Base-by-base conservation (phyloP, 2,888 invertebrate species). In the Lithosia quadra region DNA sequence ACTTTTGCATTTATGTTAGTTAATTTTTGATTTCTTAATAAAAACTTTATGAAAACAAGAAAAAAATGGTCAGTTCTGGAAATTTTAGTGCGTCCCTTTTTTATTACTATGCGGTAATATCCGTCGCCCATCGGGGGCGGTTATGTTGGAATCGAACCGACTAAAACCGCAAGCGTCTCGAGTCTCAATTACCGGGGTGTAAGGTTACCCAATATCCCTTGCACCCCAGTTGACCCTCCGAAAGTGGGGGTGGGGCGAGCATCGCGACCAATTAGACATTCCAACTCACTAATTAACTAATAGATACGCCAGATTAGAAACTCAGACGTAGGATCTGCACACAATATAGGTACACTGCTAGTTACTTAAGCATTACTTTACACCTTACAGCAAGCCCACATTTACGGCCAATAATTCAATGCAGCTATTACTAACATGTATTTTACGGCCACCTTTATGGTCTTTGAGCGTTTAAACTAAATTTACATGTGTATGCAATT, bases 401-500 rank as follows among this genome's bases (percentile, higher is more conserved):
- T 74, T 73, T 56, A 76, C 63, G 33, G 24, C 65, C 67, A 75
- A 77, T 68, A 68, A 72, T 67, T 65, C 72, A 74, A 73, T 73
- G 70, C 68, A 60, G 63, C 60, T 69, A 68, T 73, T 59, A 72
- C 57, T 61, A 69, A 68, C 68, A 76, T 73, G 33, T 28, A 74
- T 68, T 80, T 79, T 73, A 86, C 73, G 76, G 39, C 73, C 68
- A n/a, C 21, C 63, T 83, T 82, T 77, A 82, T 76, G 67, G 75
- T 73, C 67, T 74, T 63, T 71, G 80, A 61, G 77, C 71, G 67
- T 62, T 84, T 81, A 83, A 86, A 81, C 78, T 77, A 81, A 86
- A 85, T 88, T 88, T 85, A 80, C 90, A 88, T 80, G 77, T 75
- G 77, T 79, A 81, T 83, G 89, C 79, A 70, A 88, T 76, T 71